Base-by-base conservation (phyloP, 2,113 vertebrate species). In the Spea multiplicata region DNA sequence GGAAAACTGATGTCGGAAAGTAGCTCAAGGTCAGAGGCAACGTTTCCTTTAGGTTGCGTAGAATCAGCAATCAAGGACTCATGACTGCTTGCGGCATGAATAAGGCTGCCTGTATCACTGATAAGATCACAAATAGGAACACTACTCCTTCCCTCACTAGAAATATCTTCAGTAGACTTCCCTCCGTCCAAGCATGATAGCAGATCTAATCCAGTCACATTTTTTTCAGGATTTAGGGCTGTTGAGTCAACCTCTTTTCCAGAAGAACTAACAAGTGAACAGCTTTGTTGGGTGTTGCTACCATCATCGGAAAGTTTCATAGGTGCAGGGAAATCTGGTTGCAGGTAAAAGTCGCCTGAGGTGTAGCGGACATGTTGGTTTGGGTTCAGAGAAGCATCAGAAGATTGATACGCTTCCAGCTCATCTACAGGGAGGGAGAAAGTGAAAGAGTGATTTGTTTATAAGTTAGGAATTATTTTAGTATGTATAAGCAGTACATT, bases 71-170 rank as follows among this genome's bases (percentile, higher is more conserved):
- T 89, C 80, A 92, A 82, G 61, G 93, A 87, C 83, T 91, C 85
- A 67, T 88, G 91, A 87, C 88, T 89, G 82, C 85, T 85, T 47
- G 84, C 87, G 8, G 88, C 74, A 79, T 89, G 87, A 76, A 89
- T 86, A 64, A 94, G 88, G 45, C 89, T 92, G 73, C 92, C 92
- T 0, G 92, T 95, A 85, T 97, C 96, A 55, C 85, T 96, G 81
- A 98, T 93, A 3, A 98, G 93, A 82, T 99, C 97, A 81, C 97
- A 98, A 73, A 97, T 85, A 2, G 96, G 96, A 82, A 95, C 87
- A 82, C 92, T 87, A 46, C 91, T 91, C 50, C 92, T 85, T 44
- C 94, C 91, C 3, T 91, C 85, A 82, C 87, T 91, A 0, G 88
- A 90, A 73, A 91, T 86, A 66, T 90, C 88, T 85, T 89, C 93